These are phyloP conservation scores for Thamnophis elegans DNA, from an alignment of 2,797 vertebrate genomes.

Conservation along the genomic window DNA sequence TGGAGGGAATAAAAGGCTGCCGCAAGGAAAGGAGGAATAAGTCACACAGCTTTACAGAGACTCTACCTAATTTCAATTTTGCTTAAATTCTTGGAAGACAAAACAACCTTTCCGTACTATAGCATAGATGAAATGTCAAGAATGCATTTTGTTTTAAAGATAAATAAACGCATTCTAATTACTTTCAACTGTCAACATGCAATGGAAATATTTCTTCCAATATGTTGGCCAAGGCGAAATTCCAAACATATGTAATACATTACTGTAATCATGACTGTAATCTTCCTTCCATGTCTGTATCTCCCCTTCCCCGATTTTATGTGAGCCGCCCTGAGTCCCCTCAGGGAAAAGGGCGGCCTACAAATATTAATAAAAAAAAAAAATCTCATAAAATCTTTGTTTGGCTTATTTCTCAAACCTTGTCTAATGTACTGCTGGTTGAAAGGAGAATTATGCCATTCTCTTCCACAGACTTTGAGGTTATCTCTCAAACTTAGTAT, in stretches of 20 bases:
- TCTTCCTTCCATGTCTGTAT: too few species aligned
- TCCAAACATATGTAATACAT: constrained; percentile 43
- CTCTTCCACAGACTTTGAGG: constrained; percentile 60
- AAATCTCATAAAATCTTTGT: too few species aligned
- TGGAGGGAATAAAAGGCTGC: not conserved
- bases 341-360: too few species aligned
- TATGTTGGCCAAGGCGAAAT: constrained; percentile 25
- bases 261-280: constrained; percentile 15
- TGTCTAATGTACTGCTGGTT: constrained; percentile 41
- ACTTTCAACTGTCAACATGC: constrained; percentile 39
- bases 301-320: too few species aligned
- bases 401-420: constrained; percentile 38
- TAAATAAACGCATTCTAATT: constrained; percentile 38
- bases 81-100: constrained; percentile 2
- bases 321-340: too few species aligned
- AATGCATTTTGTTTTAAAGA: constrained; percentile 35
- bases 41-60: not conserved
- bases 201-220: constrained; percentile 21
- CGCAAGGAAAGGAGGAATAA: not conserved
- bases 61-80: not conserved
- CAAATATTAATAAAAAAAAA: too few species aligned
- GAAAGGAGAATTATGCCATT: constrained; percentile 54
- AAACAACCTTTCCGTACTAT: not conserved
- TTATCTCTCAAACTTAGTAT: constrained; percentile 67
- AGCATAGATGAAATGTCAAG: not conserved